A percentile compares a stretch with the other conserved stretches of the same genome.
Conservation (phyloP, 2,888 invertebrate species). For the Penaeus monodon region DNA sequence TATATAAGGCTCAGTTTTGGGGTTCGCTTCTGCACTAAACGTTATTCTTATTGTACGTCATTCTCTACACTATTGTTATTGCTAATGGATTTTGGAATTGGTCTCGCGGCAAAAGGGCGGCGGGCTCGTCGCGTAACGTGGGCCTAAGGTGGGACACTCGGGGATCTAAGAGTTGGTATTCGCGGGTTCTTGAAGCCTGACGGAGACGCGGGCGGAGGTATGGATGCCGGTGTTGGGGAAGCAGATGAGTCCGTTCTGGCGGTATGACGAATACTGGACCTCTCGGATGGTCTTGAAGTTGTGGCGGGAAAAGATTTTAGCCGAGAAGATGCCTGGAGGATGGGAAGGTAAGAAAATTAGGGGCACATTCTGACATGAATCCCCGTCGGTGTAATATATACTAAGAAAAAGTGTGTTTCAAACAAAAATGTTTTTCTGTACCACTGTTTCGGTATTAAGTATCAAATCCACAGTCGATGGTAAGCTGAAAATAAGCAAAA, state of each 20-base stretch:
- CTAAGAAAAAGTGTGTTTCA: too few relatives aligned
- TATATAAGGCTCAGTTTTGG: neutral
- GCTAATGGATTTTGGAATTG: neutral
- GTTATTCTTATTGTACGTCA: neutral
- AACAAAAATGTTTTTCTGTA: too few relatives aligned
- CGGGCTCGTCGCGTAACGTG: neutral
- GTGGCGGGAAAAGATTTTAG: constrained; percentile 64
- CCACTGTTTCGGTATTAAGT: too few relatives aligned
- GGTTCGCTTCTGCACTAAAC: neutral
- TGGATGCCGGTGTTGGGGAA: constrained; percentile 65
- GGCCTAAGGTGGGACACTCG: neutral
- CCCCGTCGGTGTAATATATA: too few relatives aligned
- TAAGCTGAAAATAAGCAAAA: neutral
- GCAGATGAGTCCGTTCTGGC: constrained; percentile 62
- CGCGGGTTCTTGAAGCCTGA: constrained; percentile 55
- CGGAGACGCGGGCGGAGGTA: constrained; percentile 62
- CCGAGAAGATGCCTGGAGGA: constrained; percentile 63
- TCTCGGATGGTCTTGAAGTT: constrained; percentile 64
- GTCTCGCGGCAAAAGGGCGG: neutral
- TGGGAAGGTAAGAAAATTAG: neutral
- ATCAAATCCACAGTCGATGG: neutral
- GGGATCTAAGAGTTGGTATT: constrained; percentile 14
- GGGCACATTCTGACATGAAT: too few relatives aligned
- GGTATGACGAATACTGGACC: constrained; percentile 61
- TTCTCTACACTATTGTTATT: neutral